Evolutionary conservation across 2,888 invertebrate species (phyloP), one percentile per base, ranked within the genome.

Genomic region (Polydrusus tereticollis): DNA sequence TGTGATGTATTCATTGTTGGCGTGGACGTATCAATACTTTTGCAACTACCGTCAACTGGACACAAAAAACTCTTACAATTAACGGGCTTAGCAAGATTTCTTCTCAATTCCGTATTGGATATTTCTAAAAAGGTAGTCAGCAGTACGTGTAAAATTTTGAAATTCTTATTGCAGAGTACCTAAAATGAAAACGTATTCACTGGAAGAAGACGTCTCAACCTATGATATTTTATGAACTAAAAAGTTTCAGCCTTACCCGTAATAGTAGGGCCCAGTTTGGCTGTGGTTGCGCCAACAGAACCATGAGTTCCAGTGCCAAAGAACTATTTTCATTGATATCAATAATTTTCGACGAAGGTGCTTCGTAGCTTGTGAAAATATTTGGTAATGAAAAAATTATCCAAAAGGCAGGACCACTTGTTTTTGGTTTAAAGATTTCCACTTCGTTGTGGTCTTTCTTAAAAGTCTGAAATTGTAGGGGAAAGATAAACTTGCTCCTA

Each of bases 201-300:
- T n/a, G n/a, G n/a, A n/a, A n/a, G n/a, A n/a, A n/a, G n/a, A n/a
- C n/a, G n/a, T n/a, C n/a, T n/a, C n/a, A n/a, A n/a, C n/a, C n/a
- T n/a, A n/a, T n/a, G n/a, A n/a, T n/a, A n/a, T n/a, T n/a, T n/a
- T n/a, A n/a, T n/a, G n/a, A n/a, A n/a, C n/a, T n/a, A n/a, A n/a
- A n/a, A n/a, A 7, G 33, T 12, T 33, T 10, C 33, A 10, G 8
- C 7, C 36, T 4, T 78, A 93, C 94, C 88, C 93, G 94, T 0
- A 94, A 86, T 20, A 94, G 83, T 74, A 91, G 88, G 0, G 91
- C 86, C 94, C 94, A 94, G 62, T 91, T 91, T 0, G 94, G 92
- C 80, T 94, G 94, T 0, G 94, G 94, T 78, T 94, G 94, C 0
- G 92, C 90, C 65, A 93, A 82, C 38, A 94, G 81, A 0, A 94